phyloP scores from a whole-genome alignment of 2,113 vertebrate genomes.

The Phalacrocorax aristotelis region DNA sequence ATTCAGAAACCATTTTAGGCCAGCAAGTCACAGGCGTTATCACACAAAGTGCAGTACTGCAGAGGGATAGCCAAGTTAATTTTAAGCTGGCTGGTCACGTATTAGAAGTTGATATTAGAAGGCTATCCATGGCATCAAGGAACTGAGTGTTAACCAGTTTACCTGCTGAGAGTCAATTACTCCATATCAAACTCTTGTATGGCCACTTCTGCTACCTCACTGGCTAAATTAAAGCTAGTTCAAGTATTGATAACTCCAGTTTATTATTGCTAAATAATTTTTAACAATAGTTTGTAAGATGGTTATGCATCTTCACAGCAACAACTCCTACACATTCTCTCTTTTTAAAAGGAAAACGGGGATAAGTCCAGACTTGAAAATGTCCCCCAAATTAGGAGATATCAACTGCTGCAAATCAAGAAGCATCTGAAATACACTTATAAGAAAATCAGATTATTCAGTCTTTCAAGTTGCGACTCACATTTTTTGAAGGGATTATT shows the following conservation, averaged over 20 bases:
- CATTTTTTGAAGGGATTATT: not conserved
- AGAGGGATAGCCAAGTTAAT: not conserved
- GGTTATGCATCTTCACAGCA: not conserved
- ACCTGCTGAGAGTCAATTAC: not conserved
- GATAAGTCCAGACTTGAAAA: not conserved
- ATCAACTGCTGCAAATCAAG: not conserved
- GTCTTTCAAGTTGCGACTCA: not conserved
- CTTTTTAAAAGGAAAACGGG: not conserved
- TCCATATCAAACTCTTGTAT: not conserved
- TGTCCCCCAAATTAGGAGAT: not conserved
- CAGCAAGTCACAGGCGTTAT: not conserved
- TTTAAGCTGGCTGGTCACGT: not conserved
- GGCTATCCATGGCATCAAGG: not conserved
- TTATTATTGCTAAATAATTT: not conserved
- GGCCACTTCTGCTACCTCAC: not conserved
- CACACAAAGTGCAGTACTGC: not conserved
- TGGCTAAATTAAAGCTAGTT: not conserved
- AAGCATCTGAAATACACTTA: not conserved
- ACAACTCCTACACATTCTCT: not conserved
- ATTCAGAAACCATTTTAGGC: not conserved
- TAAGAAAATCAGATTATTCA: slow-evolving; percentile 28
- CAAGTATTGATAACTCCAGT: not conserved
- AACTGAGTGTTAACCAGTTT: not conserved
- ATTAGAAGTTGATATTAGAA: not conserved
- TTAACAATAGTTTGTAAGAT: not conserved